Conservation (phyloP, 2,113 vertebrate genomes). For the Elachura formosa region DNA sequence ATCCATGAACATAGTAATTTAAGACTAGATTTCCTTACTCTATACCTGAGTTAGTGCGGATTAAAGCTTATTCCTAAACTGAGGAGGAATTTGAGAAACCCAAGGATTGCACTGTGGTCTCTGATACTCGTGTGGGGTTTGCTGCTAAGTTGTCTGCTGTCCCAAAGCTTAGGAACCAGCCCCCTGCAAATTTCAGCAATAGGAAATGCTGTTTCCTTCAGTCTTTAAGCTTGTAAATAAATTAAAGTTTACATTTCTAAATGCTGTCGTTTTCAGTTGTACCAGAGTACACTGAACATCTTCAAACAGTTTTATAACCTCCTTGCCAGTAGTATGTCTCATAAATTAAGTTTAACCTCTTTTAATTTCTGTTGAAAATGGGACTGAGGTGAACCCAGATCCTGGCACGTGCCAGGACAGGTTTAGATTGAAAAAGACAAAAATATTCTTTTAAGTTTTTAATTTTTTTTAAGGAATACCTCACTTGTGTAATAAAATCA, state of each 20-base stretch:
- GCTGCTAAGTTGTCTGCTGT: constrained; percentile 54
- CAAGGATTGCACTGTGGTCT: constrained; percentile 43
- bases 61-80: constrained; percentile 39
- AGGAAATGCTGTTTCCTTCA: constrained; percentile 67
- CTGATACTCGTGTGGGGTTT: constrained; percentile 21
- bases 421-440: not conserved
- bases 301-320: constrained; percentile 45
- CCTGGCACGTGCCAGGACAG: constrained; percentile 16
- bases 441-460: not conserved
- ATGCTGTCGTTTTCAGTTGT: constrained; percentile 52
- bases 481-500: constrained; percentile 78
- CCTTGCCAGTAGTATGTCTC: not conserved
- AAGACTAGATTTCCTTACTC: constrained; percentile 1
- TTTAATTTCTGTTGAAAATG: constrained; percentile 10
- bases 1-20: not conserved
- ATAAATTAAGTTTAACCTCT: not conserved
- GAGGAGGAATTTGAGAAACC: not conserved
- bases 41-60: not conserved
- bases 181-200: constrained; percentile 71
- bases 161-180: constrained; percentile 58
- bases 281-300: constrained; percentile 60
- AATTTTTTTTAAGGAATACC: constrained; percentile 72
- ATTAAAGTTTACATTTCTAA: constrained; percentile 73
- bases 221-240: constrained; percentile 75
- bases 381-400: constrained; percentile 43